Conservation (phyloP, 2,113 vertebrate species). For the Ranitomeya imitator region DNA sequence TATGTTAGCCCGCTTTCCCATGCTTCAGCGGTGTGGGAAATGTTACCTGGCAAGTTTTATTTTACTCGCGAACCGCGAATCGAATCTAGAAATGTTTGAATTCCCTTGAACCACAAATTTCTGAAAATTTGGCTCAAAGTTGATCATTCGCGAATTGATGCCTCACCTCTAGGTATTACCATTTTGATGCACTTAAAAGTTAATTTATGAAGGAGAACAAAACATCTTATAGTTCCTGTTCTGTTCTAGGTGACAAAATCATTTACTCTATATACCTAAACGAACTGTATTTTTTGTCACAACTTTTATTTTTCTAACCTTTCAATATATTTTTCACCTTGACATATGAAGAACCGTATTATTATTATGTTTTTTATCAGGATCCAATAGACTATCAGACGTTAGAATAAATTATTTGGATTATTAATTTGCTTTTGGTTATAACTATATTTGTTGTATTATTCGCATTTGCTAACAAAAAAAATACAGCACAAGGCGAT, state of each 20-base stretch:
- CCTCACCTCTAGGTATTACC: too few species aligned
- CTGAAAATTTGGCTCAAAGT: too few species aligned
- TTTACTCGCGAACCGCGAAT: too few species aligned
- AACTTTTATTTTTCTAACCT: background rate
- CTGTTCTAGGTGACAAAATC: background rate
- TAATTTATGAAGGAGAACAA: background rate
- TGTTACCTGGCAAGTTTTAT: too few species aligned
- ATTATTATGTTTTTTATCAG: background rate
- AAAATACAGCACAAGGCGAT: background rate
- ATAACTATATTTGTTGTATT: constrained; percentile 7
- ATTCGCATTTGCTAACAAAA: background rate
- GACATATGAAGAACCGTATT: background rate
- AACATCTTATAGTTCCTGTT: background rate
- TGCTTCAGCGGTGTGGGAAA: too few species aligned
- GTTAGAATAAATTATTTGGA: background rate
- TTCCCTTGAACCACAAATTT: too few species aligned
- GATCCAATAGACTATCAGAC: background rate
- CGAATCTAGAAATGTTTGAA: too few species aligned
- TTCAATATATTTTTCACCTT: background rate
- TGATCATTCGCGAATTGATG: too few species aligned
- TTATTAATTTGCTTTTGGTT: constrained; percentile 8
- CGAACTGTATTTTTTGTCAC: background rate
- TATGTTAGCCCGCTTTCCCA: too few species aligned
- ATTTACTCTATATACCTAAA: background rate
- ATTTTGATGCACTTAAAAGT: too few species aligned